These are phyloP conservation scores for Alethe diademata DNA, from an alignment of 2,113 vertebrate genomes.

Conservation along the genomic window DNA sequence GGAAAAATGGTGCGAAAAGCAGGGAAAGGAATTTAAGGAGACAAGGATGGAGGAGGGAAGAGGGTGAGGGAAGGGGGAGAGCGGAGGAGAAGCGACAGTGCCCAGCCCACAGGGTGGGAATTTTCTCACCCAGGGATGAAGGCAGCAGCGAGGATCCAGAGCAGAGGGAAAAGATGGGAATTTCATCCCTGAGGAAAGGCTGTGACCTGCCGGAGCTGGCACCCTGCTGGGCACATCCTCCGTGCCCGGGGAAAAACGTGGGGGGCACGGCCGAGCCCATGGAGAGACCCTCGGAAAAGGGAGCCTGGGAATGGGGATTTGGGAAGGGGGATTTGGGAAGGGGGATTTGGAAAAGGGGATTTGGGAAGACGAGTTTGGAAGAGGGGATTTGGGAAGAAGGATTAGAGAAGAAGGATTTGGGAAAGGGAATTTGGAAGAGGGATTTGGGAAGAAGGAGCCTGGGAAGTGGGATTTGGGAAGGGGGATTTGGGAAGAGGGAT, in stretches of 20 bases:
- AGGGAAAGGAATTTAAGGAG: not conserved
- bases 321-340: not conserved
- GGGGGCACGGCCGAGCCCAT: accelerated
- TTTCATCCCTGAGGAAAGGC: not conserved
- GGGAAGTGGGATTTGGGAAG: not conserved
- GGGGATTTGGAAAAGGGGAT: not conserved
- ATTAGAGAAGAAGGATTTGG: no score
- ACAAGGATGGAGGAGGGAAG: not conserved
- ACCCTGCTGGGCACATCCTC: not conserved
- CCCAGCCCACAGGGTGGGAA: not conserved
- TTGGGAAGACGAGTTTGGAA: no score
- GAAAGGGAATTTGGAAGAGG: no score
- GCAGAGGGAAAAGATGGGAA: not conserved
- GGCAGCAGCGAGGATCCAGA: not conserved
- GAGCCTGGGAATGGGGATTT: no score
- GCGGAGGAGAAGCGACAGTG: not conserved
- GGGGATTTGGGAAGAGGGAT: not conserved
- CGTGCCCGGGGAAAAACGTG: not conserved
- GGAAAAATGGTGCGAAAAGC: not conserved
- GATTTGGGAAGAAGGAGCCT: not conserved
- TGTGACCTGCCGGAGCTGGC: not conserved
- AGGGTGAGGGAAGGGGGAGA: not conserved
- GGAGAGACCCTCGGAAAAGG: not conserved
- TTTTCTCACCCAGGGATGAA: not conserved
- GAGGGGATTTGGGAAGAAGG: no score